These are phyloP conservation scores for Chiloscyllium punctatum DNA, from an alignment of 2,797 vertebrate species.

Conservation along the genomic window DNA sequence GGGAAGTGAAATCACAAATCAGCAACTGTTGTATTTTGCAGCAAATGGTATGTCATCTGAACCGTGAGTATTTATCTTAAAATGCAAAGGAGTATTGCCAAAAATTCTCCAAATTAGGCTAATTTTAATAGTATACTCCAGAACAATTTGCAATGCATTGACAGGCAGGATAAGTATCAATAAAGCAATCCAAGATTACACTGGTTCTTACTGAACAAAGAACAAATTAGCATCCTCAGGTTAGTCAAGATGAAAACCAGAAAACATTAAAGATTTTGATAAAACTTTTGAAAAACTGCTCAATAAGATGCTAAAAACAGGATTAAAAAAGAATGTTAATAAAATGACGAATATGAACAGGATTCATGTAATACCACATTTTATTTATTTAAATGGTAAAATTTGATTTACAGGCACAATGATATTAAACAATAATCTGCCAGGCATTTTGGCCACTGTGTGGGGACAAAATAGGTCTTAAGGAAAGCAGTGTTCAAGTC, in stretches of 20 bases:
- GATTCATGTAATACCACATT: conserved; percentile 53
- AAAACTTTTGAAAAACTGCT: background rate
- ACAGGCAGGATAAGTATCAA: background rate
- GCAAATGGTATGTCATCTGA: too few species aligned
- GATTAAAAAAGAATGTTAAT: background rate
- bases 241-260: background rate
- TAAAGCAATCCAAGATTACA: background rate
- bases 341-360: background rate
- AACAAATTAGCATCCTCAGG: background rate
- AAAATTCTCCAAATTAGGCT: background rate
- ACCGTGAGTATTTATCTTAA: too few species aligned
- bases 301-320: background rate
- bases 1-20: too few species aligned
- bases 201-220: background rate
- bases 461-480: conserved; percentile 31
- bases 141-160: background rate
- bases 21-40: too few species aligned
- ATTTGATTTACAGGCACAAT: conserved; percentile 62
- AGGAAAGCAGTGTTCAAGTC: conserved; percentile 42
- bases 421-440: conserved; percentile 50
- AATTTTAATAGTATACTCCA: background rate
- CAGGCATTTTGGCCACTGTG: conserved; percentile 49
- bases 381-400: conserved; percentile 67
- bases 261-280: background rate
- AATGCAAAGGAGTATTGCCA: too few species aligned